Conservation (phyloP, 2,797 vertebrate genomes). For the Leptoclinus maculatus region DNA sequence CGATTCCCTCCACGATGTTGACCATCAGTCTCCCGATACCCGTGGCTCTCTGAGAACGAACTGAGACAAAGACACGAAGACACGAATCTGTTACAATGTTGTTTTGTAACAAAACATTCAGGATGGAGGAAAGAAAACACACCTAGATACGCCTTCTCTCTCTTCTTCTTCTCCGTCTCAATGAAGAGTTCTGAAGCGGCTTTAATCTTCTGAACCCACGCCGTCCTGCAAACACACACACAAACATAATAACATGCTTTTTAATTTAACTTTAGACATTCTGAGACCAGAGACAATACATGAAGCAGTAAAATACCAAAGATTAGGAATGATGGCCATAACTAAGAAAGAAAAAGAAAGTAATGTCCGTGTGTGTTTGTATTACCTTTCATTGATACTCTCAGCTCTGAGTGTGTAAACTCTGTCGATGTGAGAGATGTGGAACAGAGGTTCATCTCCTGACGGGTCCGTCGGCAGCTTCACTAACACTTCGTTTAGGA, state of each 20-base stretch:
- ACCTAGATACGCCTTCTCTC: conserved; percentile 98
- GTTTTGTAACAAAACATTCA: background rate
- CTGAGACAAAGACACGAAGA: conserved; percentile 70
- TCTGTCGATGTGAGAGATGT: conserved; percentile 98
- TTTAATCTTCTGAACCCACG: conserved; percentile 99
- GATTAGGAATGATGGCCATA: background rate
- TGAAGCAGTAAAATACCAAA: background rate
- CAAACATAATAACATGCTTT: background rate
- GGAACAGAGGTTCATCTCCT: conserved; percentile 98
- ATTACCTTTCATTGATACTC: conserved; percentile 95
- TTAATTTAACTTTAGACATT: background rate
- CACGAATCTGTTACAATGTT: too few species aligned
- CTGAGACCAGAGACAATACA: background rate
- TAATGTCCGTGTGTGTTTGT: too few species aligned
- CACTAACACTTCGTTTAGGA: conserved; percentile 97
- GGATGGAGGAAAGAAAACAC: conserved; percentile 14
- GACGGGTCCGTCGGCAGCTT: conserved; percentile 98
- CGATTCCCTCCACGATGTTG: conserved; percentile 98
- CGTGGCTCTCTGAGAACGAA: conserved; percentile 96
- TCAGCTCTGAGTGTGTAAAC: conserved; percentile 97
- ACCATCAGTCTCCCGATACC: conserved; percentile 98
- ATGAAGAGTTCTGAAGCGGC: conserved; percentile 98
- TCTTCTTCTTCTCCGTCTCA: conserved; percentile 98
- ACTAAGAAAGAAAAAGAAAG: too few species aligned
- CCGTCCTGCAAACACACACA: conserved; percentile 86